Base-by-base conservation (phyloP, 1,140 invertebrate genomes). In the Drosophila melanica region DNA sequence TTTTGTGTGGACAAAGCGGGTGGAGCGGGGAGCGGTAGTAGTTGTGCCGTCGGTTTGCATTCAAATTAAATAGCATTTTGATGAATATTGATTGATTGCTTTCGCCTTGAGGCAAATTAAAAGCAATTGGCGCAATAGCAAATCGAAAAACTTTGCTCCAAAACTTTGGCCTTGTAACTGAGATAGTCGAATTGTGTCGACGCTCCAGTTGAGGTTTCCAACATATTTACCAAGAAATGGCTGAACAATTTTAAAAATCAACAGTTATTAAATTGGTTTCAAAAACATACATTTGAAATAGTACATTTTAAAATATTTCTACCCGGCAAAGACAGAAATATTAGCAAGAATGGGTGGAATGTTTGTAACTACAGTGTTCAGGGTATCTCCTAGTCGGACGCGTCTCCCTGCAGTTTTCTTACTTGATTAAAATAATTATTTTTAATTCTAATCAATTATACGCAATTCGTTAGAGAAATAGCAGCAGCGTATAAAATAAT, bases 71-170 rank as follows among this genome's bases (percentile, higher is more conserved):
- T 87, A 73, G 82, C 68, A 75, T 76, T 82, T 87, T 82, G 75
- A 86, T 86, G 82, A 86, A 86, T 87, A 86, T 86, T 86, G 81
- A 86, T 86, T 79, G 82, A 86, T 86, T 87, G 82, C 79, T 75
- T 73, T 73, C 67, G 78, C 75, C 82, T 82, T 79, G 75, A 65
- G 65, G 79, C 79, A 87, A 86, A 86, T 86, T 87, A 82, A 85
- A 87, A 82, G 76, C 79, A 75, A 77, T 82, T 73, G 80, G 58
- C 75, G 63, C 75, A 23, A 42, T 66, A 51, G 37, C 51, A 63
- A 58, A 85, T 68, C 63, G 79, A 59, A 76, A 85, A 86, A 85
- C 55, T 85, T 81, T 78, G 20, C n/a, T 16, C 20, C 12, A 37
- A 67, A 80, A 67, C 64, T 87, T 85, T 63, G 16, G 65, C 82